A percentile compares a stretch with the other conserved stretches of the same genome.
Conservation (phyloP, 2,113 vertebrate species). For the Smithornis capensis region DNA sequence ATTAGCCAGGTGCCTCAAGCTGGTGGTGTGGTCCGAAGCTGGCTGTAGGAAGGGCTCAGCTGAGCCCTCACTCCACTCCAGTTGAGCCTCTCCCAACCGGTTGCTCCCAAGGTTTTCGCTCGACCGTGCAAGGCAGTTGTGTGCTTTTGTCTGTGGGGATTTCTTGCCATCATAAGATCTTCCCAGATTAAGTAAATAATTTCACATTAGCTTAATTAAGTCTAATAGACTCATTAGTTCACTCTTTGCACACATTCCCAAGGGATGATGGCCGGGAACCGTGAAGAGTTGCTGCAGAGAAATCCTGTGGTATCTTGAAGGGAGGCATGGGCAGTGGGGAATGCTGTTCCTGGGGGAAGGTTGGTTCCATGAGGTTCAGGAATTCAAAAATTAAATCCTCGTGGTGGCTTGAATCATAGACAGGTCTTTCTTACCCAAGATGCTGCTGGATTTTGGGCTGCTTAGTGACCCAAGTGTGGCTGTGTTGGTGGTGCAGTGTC, state of each 20-base stretch:
- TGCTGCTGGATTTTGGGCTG: background rate
- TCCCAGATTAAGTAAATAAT: constrained; percentile 73
- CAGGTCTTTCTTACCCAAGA: background rate
- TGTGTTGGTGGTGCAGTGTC: accelerated
- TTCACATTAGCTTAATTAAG: constrained; percentile 72
- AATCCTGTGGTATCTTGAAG: constrained; percentile 6
- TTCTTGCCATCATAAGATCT: constrained; percentile 50
- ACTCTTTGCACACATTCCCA: constrained; percentile 14
- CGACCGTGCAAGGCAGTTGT: background rate
- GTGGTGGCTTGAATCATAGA: accelerated
- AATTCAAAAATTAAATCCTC: background rate
- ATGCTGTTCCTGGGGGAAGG: background rate
- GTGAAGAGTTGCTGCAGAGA: constrained; percentile 27
- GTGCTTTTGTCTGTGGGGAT: constrained; percentile 21
- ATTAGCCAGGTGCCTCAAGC: background rate
- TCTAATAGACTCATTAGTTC: constrained; percentile 76
- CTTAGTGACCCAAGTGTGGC: background rate
- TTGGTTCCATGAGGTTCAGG: background rate
- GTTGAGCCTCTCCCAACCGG: background rate
- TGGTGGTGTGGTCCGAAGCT: background rate
- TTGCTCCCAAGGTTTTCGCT: accelerated
- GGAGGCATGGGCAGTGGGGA: background rate
- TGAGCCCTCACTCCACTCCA: background rate
- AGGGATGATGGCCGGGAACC: constrained; percentile 45
- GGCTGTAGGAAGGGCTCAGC: background rate